Evolutionary conservation across 2,113 vertebrate genomes (phyloP).

Genomic region (Istiophorus platypterus): DNA sequence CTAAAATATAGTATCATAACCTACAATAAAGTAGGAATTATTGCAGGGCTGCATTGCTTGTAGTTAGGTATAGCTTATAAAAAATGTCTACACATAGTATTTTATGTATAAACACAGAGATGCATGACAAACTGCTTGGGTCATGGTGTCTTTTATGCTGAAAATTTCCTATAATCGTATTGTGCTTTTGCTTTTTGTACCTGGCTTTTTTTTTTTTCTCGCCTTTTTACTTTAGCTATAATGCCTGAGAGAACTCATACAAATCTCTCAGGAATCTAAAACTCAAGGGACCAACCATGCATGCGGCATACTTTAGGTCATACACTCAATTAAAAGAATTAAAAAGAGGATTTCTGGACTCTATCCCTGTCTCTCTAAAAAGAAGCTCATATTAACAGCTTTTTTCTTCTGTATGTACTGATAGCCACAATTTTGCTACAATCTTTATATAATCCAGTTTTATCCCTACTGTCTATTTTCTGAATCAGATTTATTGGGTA

Average conservation of each 20-base stretch:
- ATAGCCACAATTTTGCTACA: too few relatives aligned
- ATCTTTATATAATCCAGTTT: too few relatives aligned
- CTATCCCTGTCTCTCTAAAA: conserved; percentile 9
- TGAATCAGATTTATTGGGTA: too few relatives aligned
- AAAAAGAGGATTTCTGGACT: too few relatives aligned
- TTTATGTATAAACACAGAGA: not conserved
- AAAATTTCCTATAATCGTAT: not conserved
- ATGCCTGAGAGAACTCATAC: conserved; percentile 18
- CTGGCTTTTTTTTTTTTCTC: not conserved
- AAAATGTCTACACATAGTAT: not conserved
- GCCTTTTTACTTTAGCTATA: conserved; percentile 12
- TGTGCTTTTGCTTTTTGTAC: not conserved
- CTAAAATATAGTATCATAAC: too few relatives aligned
- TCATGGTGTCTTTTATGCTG: not conserved
- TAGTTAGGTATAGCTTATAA: not conserved
- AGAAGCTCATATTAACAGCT: not conserved
- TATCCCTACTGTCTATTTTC: not conserved
- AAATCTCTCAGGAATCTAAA: conserved; percentile 14
- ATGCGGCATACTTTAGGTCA: conserved; percentile 4
- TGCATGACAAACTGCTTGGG: not conserved
- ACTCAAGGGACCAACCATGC: conserved; percentile 15
- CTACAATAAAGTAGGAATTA: too few relatives aligned
- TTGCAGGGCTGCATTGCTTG: too few relatives aligned
- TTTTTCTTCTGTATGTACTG: not conserved
- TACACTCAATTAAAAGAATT: conserved; percentile 21